These are phyloP conservation scores for Erinaceus europaeus DNA, from an alignment of 2,113 vertebrate species.

Conservation along the genomic window DNA sequence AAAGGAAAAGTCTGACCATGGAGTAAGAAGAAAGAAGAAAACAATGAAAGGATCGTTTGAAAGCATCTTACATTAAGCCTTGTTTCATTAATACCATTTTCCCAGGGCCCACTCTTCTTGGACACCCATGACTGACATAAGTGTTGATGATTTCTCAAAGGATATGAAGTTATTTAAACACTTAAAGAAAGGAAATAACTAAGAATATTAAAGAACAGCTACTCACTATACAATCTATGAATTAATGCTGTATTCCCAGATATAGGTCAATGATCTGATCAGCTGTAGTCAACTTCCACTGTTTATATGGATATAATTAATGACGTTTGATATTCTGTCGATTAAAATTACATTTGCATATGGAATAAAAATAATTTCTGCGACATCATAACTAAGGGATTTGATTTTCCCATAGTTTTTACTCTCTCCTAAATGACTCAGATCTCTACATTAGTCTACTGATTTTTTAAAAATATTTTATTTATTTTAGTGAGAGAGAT, in stretches of 20 bases:
- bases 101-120: neutral
- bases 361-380: too few relatives aligned
- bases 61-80: neutral
- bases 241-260: neutral
- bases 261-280: neutral
- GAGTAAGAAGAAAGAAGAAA: neutral
- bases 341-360: too few relatives aligned
- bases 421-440: neutral
- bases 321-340: too few relatives aligned
- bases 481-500: too few relatives aligned
- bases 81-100: conserved; percentile 26
- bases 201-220: neutral
- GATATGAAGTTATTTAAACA: conserved; percentile 31
- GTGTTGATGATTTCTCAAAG: conserved; percentile 27
- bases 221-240: conserved; percentile 3
- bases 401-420: neutral
- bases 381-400: neutral
- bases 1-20: neutral
- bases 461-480: too few relatives aligned
- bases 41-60: too few relatives aligned
- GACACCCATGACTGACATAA: conserved; percentile 25
- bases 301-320: neutral
- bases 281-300: neutral
- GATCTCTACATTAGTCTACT: neutral
- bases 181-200: neutral